Evolutionary conservation across 2,888 invertebrate species (phyloP).

Genomic region (Ornithoptera priamus): DNA sequence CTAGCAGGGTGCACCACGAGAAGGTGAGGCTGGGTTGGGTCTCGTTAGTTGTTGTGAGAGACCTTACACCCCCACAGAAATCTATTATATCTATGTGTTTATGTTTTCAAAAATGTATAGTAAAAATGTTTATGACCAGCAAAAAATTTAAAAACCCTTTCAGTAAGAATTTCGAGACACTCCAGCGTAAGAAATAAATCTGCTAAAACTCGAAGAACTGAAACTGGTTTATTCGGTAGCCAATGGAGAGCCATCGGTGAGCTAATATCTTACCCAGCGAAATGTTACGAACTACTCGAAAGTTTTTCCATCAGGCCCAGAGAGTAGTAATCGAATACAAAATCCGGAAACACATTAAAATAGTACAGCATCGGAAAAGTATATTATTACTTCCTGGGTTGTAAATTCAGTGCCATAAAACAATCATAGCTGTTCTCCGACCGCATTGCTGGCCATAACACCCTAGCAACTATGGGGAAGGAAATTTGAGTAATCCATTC

Average conservation of each 20-base stretch:
- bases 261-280: constrained; percentile 38
- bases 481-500: too few relatives aligned
- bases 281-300: constrained; percentile 32
- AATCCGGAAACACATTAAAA: constrained; percentile 8
- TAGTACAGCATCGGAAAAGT: not conserved
- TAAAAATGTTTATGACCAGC: not conserved
- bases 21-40: too few relatives aligned
- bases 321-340: constrained; percentile 26
- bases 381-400: too few relatives aligned
- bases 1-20: too few relatives aligned
- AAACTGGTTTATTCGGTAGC: constrained; percentile 44
- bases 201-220: constrained; percentile 45
- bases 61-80: too few relatives aligned
- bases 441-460: too few relatives aligned
- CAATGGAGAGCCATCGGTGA: constrained; percentile 33
- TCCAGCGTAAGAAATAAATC: constrained; percentile 55
- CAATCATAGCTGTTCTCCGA: too few relatives aligned
- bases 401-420: too few relatives aligned
- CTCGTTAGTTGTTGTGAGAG: too few relatives aligned
- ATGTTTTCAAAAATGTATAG: not conserved
- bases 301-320: constrained; percentile 36
- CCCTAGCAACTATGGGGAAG: too few relatives aligned
- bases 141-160: not conserved
- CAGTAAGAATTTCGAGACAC: constrained; percentile 20
- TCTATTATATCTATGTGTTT: too few relatives aligned